phyloP scores from a whole-genome alignment of 1,140 invertebrate species.

The Archegozetes longisetosus region DNA sequence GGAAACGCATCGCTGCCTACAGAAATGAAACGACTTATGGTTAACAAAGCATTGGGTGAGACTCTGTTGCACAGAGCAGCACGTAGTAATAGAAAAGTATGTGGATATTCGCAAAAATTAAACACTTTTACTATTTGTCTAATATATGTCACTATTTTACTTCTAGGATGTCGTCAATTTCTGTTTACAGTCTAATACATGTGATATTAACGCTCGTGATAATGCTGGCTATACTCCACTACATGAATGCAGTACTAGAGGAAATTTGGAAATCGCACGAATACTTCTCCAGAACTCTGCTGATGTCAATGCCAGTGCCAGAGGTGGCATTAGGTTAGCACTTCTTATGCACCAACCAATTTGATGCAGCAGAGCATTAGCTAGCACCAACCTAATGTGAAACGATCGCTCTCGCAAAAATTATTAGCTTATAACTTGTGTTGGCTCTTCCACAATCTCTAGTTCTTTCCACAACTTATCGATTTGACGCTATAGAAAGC shows the following conservation, averaged over 20 bases:
- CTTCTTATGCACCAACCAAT: neutral
- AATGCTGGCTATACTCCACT: conserved; percentile 86
- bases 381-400: conserved; percentile 48
- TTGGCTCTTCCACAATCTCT: conserved; percentile 50
- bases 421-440: conserved; percentile 43
- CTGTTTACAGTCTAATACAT: conserved; percentile 65
- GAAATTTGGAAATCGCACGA: conserved; percentile 66
- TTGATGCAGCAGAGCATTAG: too few relatives aligned
- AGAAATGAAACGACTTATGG: conserved; percentile 74
- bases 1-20: conserved; percentile 2
- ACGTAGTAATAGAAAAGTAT: conserved; percentile 28
- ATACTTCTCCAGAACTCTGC: conserved; percentile 69
- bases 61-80: conserved; percentile 76
- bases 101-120: conserved; percentile 29
- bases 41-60: conserved; percentile 84
- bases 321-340: conserved; percentile 65
- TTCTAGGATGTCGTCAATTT: conserved; percentile 69
- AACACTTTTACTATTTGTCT: neutral
- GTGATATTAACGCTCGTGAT: conserved; percentile 65
- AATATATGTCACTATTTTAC: conserved; percentile 19
- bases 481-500: too few relatives aligned
- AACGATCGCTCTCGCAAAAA: conserved; percentile 58
- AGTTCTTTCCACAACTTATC: conserved; percentile 46
- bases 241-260: conserved; percentile 72
- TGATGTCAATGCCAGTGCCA: conserved; percentile 69